A percentile compares a stretch with the other conserved stretches of the same genome.
These are phyloP conservation scores for Microplitis mediator DNA, from an alignment of 1,140 invertebrate genomes.

Conservation along the genomic window DNA sequence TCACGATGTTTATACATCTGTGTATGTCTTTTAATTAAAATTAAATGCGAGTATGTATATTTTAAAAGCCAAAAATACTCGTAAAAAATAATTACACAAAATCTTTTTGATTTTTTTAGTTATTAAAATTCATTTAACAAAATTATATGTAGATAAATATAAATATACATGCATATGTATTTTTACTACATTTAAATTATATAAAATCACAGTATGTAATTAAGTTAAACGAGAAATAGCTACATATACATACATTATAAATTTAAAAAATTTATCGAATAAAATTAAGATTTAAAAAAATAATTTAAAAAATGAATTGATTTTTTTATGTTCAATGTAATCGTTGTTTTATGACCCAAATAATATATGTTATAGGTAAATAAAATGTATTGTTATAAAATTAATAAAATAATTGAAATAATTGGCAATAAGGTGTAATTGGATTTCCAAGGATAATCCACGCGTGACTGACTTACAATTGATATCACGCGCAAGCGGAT, in stretches of 20 bases:
- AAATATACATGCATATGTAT: too few relatives aligned
- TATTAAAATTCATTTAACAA: too few relatives aligned
- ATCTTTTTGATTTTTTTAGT: too few relatives aligned
- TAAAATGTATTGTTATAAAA: background rate
- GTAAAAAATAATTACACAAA: background rate
- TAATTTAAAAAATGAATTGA: too few relatives aligned
- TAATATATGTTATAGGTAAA: background rate
- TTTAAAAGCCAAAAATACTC: background rate
- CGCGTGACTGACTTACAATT: background rate
- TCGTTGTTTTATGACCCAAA: background rate
- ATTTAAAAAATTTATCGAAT: too few relatives aligned
- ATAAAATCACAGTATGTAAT: too few relatives aligned
- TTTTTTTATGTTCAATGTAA: background rate
- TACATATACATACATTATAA: too few relatives aligned
- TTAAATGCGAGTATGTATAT: background rate
- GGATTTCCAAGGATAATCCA: background rate
- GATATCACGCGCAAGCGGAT: background rate
- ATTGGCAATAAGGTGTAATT: background rate
- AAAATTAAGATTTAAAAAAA: too few relatives aligned
- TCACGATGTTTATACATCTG: background rate
- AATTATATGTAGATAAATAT: too few relatives aligned
- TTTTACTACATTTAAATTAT: too few relatives aligned
- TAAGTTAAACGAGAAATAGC: too few relatives aligned
- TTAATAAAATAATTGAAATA: background rate
- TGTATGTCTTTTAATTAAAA: conserved; percentile 2